phyloP scores from a whole-genome alignment of 2,113 vertebrate species.

The Mus musculus region GRCm39 chr19:19568001-19568500 shows the following conservation, averaged over 20 bases:
- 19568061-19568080: not conserved
- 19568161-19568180: not conserved
- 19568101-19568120: not conserved
- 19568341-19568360: not conserved
- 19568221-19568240: not conserved
- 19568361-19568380: not conserved
- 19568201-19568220: not conserved
- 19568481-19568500: not conserved
- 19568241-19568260: not conserved
- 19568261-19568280: not conserved
- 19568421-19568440: not conserved
- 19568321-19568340: not conserved
- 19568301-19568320: not conserved
- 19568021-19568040: not conserved
- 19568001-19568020: not conserved
- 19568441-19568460: not conserved
- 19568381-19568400: not conserved
- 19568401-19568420: not conserved
- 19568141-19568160: not conserved
- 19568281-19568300: not conserved
- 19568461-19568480: not conserved
- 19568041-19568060: too few relatives aligned
- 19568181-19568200: not conserved
- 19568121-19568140: not conserved
- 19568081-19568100: too few relatives aligned